Evolutionary conservation across 2,113 vertebrate genomes (phyloP).

Genomic region (Gymnarchus niloticus): DNA sequence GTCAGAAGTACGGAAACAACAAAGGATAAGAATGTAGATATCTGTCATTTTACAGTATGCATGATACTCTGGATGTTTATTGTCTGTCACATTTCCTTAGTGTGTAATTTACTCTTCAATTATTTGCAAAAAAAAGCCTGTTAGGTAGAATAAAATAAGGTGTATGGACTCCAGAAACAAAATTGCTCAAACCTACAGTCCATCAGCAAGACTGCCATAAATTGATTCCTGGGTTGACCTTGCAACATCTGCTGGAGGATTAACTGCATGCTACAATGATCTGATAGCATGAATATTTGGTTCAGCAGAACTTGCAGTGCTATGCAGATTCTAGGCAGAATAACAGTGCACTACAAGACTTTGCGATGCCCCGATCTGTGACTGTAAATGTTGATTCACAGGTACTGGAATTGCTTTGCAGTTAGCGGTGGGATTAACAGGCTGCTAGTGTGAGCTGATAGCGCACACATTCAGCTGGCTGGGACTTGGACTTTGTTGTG

Average conservation of each 20-base stretch:
- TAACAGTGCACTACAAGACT: background rate
- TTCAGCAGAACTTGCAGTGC: background rate
- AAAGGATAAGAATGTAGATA: background rate
- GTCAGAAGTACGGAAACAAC: background rate
- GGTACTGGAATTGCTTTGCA: background rate
- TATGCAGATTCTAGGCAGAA: background rate
- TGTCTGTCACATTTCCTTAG: background rate
- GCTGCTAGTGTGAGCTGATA: background rate
- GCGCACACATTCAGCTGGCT: background rate
- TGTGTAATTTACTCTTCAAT: background rate
- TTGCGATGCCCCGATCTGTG: background rate
- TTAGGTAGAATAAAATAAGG: background rate
- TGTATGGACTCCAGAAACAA: background rate
- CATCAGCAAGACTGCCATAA: background rate
- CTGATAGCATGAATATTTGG: slow-evolving; percentile 14
- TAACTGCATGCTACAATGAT: background rate
- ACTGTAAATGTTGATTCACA: background rate
- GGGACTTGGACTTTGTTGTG: background rate
- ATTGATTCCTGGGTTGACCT: background rate
- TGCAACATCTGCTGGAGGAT: background rate
- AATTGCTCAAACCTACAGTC: background rate
- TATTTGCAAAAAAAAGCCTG: background rate
- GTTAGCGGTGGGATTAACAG: background rate
- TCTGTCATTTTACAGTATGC: background rate
- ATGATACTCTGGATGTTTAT: background rate